Base-by-base conservation (phyloP, 2,113 vertebrate species). In the Nothoprocta pentlandii region DNA sequence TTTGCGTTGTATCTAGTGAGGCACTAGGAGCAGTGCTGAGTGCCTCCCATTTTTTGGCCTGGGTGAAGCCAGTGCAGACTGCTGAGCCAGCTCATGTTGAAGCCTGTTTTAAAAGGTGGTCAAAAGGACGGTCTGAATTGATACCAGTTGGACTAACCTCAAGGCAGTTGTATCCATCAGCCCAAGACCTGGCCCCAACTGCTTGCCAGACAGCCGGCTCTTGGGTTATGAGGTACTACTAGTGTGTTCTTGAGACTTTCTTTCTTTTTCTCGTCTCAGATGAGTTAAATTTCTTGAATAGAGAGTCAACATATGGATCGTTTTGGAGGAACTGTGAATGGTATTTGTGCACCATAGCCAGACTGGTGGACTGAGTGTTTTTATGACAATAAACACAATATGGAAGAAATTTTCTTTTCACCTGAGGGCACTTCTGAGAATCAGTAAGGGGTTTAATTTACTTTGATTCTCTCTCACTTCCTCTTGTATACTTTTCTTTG, bases 381-480 rank as follows among this genome's bases (percentile, higher is more conserved):
- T 92, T 86, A 71, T 39, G 81, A 64, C 89, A 64, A 21, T 16
- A 34, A 71, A 59, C 95, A 77, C 92, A 96, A 96, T 93, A 30
- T 93, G 96, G 93, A 94, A 97, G 92, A 73, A 68, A 92, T 96
- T 96, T 93, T 78, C 84, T 85, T 90, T 97, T 93, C 94, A 97
- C 96, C 94, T 95, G 78, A 26, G 10, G 92, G 85, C 88, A 92
- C 73, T 86, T 86, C 91, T 86, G 89, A 86, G 86, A 88, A 80
- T 59, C 79, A 89, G 39, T 69, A 61, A 93, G 69, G 73, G 86
- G 82, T 89, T 95, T 93, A 46, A 59, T 94, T 95, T 63, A 15
- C 90, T 96, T 94, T 95, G 91, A 92, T 96, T 94, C 54, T 62
- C 77, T 92, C 78, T 80, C 86, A 12, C 84, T 96, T 95, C 82